Base-by-base conservation (phyloP, 1,140 invertebrate genomes). In the Dendrolimus kikuchii region DNA sequence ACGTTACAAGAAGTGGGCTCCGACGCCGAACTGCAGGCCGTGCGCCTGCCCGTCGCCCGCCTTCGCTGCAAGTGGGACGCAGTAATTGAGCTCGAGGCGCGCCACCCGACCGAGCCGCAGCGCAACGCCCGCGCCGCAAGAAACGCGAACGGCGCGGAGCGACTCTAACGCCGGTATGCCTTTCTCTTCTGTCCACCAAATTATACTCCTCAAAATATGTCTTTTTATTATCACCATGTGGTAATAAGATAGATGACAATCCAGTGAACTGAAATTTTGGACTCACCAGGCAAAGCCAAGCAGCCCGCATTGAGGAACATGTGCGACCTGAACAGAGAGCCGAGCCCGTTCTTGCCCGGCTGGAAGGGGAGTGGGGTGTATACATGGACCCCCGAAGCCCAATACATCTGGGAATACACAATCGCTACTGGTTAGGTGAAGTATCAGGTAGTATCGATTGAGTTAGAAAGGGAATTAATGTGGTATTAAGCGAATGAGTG, bases 51-150 rank as follows among this genome's bases (percentile, higher is more conserved):
- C 80, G 73, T 90, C 88, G 49, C 91, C 91, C 41, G 89, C 86
- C 40, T 83, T 77, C 52, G 86, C 85, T 41, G 76, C 74, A 42
- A 93, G 71, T 36, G 94, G 95, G 49, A 93, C 74, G 77, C 92
- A 93, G 81, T 96, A 96, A 86, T 97, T 98, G 6, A 98, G 88
- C 89, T 98, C 96, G 9, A 97, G 79, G 53, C 95, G 86, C 7
- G 95, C 95, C 45, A 93, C 88, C 46, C 93, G 89, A 5, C 92
- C 95, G 7, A 98, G 71, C 60, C 92, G 89, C 59, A 97, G 85
- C 5, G 93, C 93, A n/a, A 96, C 79, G 38, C 95, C 95, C 23
- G 91, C 75, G 9, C 95, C 95, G 63, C 89, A 89, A 2, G 94
- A 88, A 54, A 92, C 82, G 40, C 94, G 84, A 7, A 89, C 73